Evolutionary conservation across 1,140 invertebrate species (phyloP).

Genomic region (Polyergus mexicanus): DNA sequence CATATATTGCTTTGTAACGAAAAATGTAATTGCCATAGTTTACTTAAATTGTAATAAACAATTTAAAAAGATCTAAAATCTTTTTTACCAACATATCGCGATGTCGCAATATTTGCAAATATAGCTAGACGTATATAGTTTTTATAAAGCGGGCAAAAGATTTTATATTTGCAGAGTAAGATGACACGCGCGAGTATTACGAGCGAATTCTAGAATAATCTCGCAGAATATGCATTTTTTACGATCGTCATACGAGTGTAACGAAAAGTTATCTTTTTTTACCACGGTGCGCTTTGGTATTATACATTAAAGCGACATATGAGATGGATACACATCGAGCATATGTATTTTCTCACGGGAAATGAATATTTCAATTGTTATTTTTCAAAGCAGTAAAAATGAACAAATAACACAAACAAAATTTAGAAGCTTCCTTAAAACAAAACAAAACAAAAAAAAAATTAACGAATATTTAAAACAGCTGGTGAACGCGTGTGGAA

Average conservation of each 20-base stretch:
- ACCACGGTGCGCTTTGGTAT: neutral
- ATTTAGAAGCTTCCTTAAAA: neutral
- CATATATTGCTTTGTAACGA: constrained; percentile 1
- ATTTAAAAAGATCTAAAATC: constrained; percentile 13
- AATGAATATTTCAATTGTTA: neutral
- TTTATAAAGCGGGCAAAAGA: neutral
- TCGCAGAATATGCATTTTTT: constrained; percentile 22
- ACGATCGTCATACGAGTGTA: constrained; percentile 27
- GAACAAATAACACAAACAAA: neutral
- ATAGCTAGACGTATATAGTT: neutral
- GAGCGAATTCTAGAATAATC: constrained; percentile 17
- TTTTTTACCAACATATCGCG: neutral
- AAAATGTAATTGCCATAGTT: neutral
- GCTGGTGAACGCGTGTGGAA: neutral
- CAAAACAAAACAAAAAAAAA: too few relatives aligned
- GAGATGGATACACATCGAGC: neutral
- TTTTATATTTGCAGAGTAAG: constrained; percentile 42
- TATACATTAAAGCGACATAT: constrained; percentile 20
- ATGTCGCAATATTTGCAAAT: constrained; percentile 4
- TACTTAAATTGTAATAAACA: constrained; percentile 15
- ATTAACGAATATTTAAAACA: constrained; percentile 26
- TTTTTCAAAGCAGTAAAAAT: constrained; percentile 15
- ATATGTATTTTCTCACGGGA: neutral
- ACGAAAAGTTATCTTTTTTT: neutral
- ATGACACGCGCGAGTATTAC: constrained; percentile 16